Percentiles rank a stretch among this genome's conserved stretches.
Evolutionary conservation across 1,140 invertebrate species (phyloP).

Genomic region (Cyphomyrmex costatus): DNA sequence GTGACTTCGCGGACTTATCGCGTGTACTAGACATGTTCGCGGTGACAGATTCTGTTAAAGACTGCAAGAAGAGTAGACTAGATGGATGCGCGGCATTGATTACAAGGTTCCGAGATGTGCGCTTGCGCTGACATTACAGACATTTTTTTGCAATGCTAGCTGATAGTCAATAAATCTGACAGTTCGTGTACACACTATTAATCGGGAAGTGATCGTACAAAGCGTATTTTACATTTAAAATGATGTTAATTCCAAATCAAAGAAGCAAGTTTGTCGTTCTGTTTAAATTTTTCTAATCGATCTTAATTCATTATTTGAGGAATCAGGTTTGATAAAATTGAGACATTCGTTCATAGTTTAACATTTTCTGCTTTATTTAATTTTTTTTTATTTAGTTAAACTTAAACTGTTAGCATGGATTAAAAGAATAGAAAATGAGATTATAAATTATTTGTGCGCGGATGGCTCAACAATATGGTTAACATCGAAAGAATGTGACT

Average conservation of each 20-base stretch:
- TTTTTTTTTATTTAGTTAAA: too few relatives aligned
- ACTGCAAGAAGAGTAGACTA: slow-evolving; percentile 39
- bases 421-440: neutral
- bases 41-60: neutral
- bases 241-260: neutral
- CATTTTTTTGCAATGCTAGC: neutral
- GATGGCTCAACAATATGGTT: neutral
- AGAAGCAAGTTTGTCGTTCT: neutral
- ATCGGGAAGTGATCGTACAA: neutral
- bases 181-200: slow-evolving; percentile 1
- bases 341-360: neutral
- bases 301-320: neutral
- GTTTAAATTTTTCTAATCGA: neutral
- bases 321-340: neutral
- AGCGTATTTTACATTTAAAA: neutral
- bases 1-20: neutral
- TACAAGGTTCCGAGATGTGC: neutral
- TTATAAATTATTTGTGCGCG: neutral
- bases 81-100: slow-evolving; percentile 42
- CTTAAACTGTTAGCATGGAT: neutral
- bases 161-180: neutral
- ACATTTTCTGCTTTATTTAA: slow-evolving; percentile 15
- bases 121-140: slow-evolving; percentile 1
- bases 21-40: slow-evolving; percentile 5
- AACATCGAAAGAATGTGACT: neutral